These are phyloP conservation scores for Thalassoma bifasciatum DNA, from an alignment of 2,113 vertebrate genomes.

Conservation along the genomic window DNA sequence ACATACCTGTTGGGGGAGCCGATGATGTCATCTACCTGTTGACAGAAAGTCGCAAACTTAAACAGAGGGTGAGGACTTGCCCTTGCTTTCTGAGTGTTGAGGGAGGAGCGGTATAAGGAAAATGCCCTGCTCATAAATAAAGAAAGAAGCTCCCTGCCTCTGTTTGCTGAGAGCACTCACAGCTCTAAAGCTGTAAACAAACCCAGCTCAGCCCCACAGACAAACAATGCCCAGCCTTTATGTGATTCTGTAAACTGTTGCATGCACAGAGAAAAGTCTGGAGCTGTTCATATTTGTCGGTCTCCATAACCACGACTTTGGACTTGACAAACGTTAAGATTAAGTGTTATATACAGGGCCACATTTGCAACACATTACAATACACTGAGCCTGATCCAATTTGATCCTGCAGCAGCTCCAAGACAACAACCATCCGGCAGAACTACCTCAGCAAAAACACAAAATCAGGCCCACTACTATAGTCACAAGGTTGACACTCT, in stretches of 20 bases:
- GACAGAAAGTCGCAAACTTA: not conserved
- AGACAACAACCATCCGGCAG: not conserved
- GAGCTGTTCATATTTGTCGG: not conserved
- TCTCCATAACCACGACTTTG: not conserved
- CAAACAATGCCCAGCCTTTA: conserved; percentile 7
- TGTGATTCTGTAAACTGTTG: not conserved
- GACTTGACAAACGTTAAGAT: not conserved
- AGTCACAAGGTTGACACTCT: conserved; percentile 7
- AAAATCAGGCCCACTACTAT: conserved; percentile 2
- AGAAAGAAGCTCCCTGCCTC: conserved; percentile 12
- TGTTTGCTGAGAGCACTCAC: conserved; percentile 6
- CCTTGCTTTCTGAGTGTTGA: not conserved
- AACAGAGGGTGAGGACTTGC: not conserved
- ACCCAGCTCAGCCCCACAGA: conserved; percentile 12
- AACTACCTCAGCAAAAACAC: not conserved
- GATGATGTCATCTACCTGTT: conserved; percentile 45
- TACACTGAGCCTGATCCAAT: not conserved
- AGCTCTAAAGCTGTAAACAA: conserved; percentile 23
- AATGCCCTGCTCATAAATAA: conserved; percentile 38
- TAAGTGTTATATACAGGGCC: too few relatives aligned
- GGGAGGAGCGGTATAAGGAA: conserved; percentile 17
- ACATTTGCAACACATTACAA: too few relatives aligned
- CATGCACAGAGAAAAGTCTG: not conserved
- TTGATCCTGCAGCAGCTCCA: not conserved
- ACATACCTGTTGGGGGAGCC: conserved; percentile 26